Evolutionary conservation across 2,888 invertebrate species (phyloP).

Genomic region (Caenorhabditis macrosperma): DNA sequence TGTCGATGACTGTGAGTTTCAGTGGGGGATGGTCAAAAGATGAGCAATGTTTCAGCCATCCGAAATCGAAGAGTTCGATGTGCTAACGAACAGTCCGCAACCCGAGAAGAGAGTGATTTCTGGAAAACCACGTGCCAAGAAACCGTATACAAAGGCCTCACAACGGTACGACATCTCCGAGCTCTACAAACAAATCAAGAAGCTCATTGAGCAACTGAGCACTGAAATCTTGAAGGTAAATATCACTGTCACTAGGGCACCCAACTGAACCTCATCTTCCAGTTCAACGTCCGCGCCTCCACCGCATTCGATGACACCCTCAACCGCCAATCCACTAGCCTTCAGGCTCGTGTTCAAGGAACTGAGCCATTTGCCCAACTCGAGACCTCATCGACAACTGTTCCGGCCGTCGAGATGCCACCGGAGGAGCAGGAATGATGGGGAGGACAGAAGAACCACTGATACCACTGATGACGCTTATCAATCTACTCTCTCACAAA

Average conservation of each 20-base stretch:
- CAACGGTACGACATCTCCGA: background rate
- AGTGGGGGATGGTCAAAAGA: background rate
- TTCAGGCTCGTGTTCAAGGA: too few relatives aligned
- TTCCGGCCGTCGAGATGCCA: too few relatives aligned
- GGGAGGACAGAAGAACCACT: too few relatives aligned
- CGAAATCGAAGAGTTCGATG: background rate
- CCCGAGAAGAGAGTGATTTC: background rate
- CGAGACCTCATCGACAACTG: too few relatives aligned
- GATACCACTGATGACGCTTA: too few relatives aligned
- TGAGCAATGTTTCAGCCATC: background rate
- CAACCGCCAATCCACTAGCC: background rate
- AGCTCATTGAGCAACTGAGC: slow-evolving; percentile 1
- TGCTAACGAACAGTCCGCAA: background rate
- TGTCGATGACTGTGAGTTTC: background rate
- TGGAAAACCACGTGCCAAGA: background rate
- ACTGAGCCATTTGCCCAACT: too few relatives aligned
- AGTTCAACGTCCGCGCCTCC: slow-evolving; percentile 20
- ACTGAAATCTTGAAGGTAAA: slow-evolving; percentile 4
- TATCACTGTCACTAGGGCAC: too few relatives aligned
- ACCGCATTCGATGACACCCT: slow-evolving; percentile 5
- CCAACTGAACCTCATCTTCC: background rate
- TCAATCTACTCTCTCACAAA: too few relatives aligned
- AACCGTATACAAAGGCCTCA: background rate
- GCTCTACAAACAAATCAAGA: background rate
- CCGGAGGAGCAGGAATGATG: too few relatives aligned